Evolutionary conservation across 2,797 vertebrate genomes (phyloP).

Genomic region (Manis pentadactyla): DNA sequence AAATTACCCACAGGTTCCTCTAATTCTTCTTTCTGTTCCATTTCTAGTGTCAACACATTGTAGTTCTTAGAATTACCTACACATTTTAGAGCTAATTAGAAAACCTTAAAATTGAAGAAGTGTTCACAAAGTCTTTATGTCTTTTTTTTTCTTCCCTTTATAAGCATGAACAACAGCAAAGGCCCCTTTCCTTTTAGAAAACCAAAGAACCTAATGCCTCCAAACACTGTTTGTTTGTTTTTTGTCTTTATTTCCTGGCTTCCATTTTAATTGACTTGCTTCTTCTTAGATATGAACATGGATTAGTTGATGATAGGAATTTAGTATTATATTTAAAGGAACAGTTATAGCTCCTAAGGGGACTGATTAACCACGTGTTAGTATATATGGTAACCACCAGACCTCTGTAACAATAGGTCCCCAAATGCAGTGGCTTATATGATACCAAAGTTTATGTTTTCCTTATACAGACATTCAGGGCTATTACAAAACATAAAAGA

Average conservation of each 20-base stretch:
- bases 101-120: conserved; percentile 7
- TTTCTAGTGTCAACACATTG: not conserved
- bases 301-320: conserved; percentile 36
- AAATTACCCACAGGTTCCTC: not conserved
- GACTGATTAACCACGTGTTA: not conserved
- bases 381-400: no score
- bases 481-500: not conserved
- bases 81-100: conserved; percentile 26
- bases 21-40: not conserved
- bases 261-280: conserved; percentile 27
- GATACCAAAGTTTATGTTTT: not conserved
- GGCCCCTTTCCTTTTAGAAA: not conserved
- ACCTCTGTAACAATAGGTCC: not conserved
- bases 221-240: not conserved
- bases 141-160: not conserved
- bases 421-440: not conserved
- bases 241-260: not conserved
- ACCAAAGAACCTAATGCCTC: not conserved
- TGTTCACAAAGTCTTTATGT: not conserved
- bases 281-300: conserved; percentile 32
- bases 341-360: conserved; percentile 60
- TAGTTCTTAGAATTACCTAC: not conserved
- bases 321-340: conserved; percentile 4
- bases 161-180: not conserved
- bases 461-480: not conserved